phyloP scores from a whole-genome alignment of 2,888 invertebrate genomes.

The Drosophila meridionalis region DNA sequence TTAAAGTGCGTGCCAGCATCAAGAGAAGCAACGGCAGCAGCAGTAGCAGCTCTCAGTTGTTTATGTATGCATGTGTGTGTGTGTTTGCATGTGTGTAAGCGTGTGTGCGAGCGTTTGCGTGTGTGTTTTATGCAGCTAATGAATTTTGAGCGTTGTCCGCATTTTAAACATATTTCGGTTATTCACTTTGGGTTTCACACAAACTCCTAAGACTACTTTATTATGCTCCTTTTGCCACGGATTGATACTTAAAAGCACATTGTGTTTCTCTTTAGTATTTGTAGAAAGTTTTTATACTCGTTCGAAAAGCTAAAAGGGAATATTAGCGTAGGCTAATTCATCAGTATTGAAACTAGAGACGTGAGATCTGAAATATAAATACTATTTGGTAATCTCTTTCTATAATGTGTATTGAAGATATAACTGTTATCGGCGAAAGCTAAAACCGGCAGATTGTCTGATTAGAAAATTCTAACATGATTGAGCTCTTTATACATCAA shows the following conservation, averaged over 20 bases:
- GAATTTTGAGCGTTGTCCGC: constrained; percentile 66
- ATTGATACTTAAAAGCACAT: constrained; percentile 40
- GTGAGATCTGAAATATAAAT: background rate
- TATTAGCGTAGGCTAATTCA: too few species aligned
- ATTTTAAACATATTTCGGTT: constrained; percentile 31
- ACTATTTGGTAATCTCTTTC: background rate
- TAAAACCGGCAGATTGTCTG: too few species aligned
- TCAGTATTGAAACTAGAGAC: background rate
- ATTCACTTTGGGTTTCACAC: constrained; percentile 22
- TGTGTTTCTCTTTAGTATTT: constrained; percentile 4
- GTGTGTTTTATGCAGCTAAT: constrained; percentile 64
- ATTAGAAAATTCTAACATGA: too few species aligned
- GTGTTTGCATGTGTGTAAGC: constrained; percentile 7
- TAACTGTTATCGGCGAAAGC: too few species aligned
- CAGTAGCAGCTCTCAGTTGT: background rate
- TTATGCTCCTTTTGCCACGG: constrained; percentile 33
- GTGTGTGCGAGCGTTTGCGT: constrained; percentile 13
- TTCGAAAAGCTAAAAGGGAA: background rate
- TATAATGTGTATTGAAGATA: background rate
- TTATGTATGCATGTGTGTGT: background rate
- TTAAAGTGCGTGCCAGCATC: constrained; percentile 40
- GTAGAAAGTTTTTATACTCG: background rate
- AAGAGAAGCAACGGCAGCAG: background rate
- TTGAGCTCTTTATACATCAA: background rate
- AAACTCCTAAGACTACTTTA: constrained; percentile 17